Evolutionary conservation across 1,140 invertebrate species (phyloP).

Genomic region (Aphelinus certus): DNA sequence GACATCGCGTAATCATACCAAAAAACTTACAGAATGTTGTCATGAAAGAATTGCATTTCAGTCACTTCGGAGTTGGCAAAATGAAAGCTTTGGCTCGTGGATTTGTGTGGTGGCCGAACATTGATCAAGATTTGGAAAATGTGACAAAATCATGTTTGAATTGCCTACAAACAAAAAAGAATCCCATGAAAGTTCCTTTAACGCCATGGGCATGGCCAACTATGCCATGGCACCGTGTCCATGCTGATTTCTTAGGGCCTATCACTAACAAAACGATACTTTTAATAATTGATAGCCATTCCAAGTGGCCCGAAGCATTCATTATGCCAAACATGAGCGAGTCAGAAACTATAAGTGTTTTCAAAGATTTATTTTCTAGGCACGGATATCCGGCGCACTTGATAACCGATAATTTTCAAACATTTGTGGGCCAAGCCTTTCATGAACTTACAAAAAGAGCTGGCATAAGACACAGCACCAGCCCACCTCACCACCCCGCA

Average conservation of each 20-base stretch:
- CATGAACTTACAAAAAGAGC: too few relatives aligned
- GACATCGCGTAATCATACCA: constrained; percentile 7
- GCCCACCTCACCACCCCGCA: too few relatives aligned
- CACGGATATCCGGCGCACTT: background rate
- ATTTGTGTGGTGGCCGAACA: constrained; percentile 5
- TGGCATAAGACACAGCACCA: too few relatives aligned
- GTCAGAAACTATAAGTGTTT: background rate
- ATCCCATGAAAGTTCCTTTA: background rate
- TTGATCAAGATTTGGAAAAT: background rate
- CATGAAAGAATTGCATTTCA: constrained; percentile 26
- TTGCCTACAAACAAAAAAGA: background rate
- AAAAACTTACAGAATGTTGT: background rate
- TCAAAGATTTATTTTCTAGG: background rate
- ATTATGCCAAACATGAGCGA: background rate
- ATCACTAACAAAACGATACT: background rate
- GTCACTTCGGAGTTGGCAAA: constrained; percentile 29
- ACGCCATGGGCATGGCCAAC: background rate
- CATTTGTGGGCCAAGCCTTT: background rate
- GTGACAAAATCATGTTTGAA: background rate
- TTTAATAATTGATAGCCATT: background rate
- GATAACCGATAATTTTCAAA: background rate
- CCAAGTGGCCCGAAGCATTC: background rate
- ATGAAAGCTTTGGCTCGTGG: constrained; percentile 29
- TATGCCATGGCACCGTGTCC: background rate
- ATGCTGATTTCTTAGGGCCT: background rate